Evolutionary conservation across 2,888 invertebrate species (phyloP), one percentile per base, ranked within the genome.

Genomic region (Dasysyrphus albostriatus): DNA sequence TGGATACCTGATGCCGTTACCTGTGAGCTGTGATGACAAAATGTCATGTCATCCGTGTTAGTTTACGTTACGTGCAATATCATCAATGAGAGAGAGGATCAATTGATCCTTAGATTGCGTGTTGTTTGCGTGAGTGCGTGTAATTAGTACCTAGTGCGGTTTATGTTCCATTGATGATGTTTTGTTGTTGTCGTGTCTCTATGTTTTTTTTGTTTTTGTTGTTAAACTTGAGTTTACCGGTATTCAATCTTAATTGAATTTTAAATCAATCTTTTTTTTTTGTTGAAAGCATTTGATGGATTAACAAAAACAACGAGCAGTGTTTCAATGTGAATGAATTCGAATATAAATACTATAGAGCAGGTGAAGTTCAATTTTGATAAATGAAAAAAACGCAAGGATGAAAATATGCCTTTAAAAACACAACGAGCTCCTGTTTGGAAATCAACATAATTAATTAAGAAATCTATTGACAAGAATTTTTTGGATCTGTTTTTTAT

Each of bases 61-160:
- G 67, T 49, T 67, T 49, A 63, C 63, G 44, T 54, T 78, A 75
- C 77, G 73, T 54, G 74, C 77, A 82, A 74, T 34, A 78, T 82
- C 69, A 70, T 87, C 85, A 69, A 54, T 69, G 85, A 49, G n/a
- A 29, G 51, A 51, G 88, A 88, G 79, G 79, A 88, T 88, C 88
- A 88, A 80, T 54, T 88, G 88, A 88, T 83, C 83, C 88, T 83
- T 80, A 80, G 83, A 76, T 88, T 83, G 83, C 88, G 83, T 83
- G 79, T 83, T 67, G 83, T 67, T 72, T 69, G 83, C 83, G 88
- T 88, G 88, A 88, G 88, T 88, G 83, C 83, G 88, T 88, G 88
- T 74, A 88, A 74, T 83, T 78, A 83, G 63, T 73, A 37, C 8
- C 9, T 7, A 54, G 54, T 54, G 44, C 65, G 59, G 47, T 70